Conservation (phyloP, 2,888 invertebrate genomes). For the Blastobasis adustella region DNA sequence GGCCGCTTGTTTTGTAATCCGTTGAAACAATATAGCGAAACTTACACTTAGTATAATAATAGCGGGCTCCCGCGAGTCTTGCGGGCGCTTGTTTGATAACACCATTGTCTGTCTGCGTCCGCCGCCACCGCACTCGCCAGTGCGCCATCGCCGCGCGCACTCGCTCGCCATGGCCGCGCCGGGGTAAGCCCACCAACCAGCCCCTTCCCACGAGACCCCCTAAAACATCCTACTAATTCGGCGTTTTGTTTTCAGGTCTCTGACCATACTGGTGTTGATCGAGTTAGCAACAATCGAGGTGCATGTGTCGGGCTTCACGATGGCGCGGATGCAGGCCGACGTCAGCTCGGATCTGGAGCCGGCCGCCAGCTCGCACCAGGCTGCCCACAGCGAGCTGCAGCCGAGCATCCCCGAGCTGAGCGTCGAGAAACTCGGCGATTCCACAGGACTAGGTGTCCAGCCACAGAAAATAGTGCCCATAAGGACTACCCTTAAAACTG, state of each 20-base stretch:
- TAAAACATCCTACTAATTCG: too few species aligned
- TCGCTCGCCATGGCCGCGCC: too few species aligned
- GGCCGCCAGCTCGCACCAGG: slow-evolving; percentile 29
- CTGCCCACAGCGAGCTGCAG: too few species aligned
- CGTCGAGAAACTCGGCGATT: too few species aligned
- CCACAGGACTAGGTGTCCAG: neutral
- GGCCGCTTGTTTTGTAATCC: too few species aligned
- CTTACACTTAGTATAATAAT: slow-evolving; percentile 2
- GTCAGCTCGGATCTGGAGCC: slow-evolving; percentile 24
- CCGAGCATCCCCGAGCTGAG: too few species aligned
- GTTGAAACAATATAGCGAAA: slow-evolving; percentile 1
- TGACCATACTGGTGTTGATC: slow-evolving; percentile 40
- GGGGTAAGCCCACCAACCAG: too few species aligned
- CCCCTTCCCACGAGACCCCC: too few species aligned
- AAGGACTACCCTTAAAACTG: slow-evolving; percentile 7
- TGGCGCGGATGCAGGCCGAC: slow-evolving; percentile 5
- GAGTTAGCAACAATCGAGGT: slow-evolving; percentile 33
- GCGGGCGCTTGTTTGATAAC: slow-evolving; percentile 8
- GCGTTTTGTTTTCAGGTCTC: slow-evolving; percentile 44
- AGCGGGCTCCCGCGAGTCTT: neutral
- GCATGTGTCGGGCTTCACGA: slow-evolving; percentile 35
- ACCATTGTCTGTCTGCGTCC: slow-evolving; percentile 15
- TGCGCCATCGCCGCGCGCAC: too few species aligned
- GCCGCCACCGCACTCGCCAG: neutral
- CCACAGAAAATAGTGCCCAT: slow-evolving; percentile 3